Evolutionary conservation across 2,888 invertebrate genomes (phyloP), one percentile per base, ranked within the genome.

Genomic region (Synergus gifuensis): DNA sequence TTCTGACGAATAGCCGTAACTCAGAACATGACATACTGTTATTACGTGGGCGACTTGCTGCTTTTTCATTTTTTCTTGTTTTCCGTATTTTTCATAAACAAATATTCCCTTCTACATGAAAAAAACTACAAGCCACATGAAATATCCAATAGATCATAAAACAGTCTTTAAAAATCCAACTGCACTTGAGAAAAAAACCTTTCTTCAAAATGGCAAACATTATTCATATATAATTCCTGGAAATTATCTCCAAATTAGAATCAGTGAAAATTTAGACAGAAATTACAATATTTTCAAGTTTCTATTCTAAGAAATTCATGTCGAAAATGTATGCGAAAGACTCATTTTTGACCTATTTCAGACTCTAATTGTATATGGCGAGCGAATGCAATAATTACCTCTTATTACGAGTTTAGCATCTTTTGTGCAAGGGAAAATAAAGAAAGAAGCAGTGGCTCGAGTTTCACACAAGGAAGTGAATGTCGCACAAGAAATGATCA

Each of bases 1-100:
- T 54, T 16, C 28, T 73, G 73, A 73, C 73, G 73, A 73, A 73
- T 73, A 73, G 73, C 28, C 73, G 54, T 73, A 73, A 73, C 73
- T 73, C 73, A 28, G 73, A 54, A 73, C 73, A 49, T 73, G 73
- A 54, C 73, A 46, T 28, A 73, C 54, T n/a, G n/a, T 73, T 73
- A 54, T 73, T 73, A 54, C 73, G 73, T 73, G 36, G 73, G 73
- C 54, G 73, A 54, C 49, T 73, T 54, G 36, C 49, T 36, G 73
- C 73, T 54, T 54, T 22, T 54, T 36, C 5, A 54, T 73, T 73
- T 73, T 54, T 73, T 36, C 73, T 73, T 11, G 36, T 8, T 22
- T 73, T 73, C 73, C 54, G 11, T n/a, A 36, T 73, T 73, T 73
- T 73, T 49, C 73, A 73, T 54, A 73, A 54, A 73, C 54, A 40